phyloP scores from a whole-genome alignment of 2,113 vertebrate genomes.

The Aix galericulata region DNA sequence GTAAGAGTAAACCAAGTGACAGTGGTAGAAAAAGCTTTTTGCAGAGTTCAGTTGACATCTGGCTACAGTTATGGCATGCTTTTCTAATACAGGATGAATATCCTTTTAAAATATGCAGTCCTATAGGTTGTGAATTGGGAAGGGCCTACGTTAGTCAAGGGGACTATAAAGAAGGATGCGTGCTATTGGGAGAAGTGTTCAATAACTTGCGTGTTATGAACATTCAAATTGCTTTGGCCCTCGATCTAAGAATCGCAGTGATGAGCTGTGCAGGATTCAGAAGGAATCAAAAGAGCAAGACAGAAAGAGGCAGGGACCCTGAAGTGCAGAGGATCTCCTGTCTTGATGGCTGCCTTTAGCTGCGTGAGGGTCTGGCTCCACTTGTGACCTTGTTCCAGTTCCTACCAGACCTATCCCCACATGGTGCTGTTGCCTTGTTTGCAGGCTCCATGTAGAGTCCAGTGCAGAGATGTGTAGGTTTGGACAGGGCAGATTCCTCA shows the following conservation, averaged over 20 bases:
- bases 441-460: background rate
- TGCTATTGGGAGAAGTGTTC: constrained; percentile 11
- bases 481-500: background rate
- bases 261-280: constrained; percentile 10
- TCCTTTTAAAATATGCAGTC: constrained; percentile 40
- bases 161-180: constrained; percentile 11
- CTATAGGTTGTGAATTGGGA: constrained; percentile 45
- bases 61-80: constrained; percentile 62
- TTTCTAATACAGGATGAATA: constrained; percentile 46
- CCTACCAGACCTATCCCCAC: background rate
- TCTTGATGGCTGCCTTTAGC: background rate
- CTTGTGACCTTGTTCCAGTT: background rate
- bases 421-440: background rate
- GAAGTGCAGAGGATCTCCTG: background rate
- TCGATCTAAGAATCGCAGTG: background rate
- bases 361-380: background rate
- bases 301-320: background rate
- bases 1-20: constrained; percentile 64
- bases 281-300: background rate
- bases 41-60: constrained; percentile 59
- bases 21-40: constrained; percentile 32
- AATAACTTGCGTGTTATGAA: background rate
- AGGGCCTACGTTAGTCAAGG: background rate
- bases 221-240: background rate
- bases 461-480: background rate